Percentiles rank a stretch among this genome's conserved stretches.
These are phyloP conservation scores for Empidonax traillii DNA, from an alignment of 2,113 vertebrate species.

Conservation along the genomic window DNA sequence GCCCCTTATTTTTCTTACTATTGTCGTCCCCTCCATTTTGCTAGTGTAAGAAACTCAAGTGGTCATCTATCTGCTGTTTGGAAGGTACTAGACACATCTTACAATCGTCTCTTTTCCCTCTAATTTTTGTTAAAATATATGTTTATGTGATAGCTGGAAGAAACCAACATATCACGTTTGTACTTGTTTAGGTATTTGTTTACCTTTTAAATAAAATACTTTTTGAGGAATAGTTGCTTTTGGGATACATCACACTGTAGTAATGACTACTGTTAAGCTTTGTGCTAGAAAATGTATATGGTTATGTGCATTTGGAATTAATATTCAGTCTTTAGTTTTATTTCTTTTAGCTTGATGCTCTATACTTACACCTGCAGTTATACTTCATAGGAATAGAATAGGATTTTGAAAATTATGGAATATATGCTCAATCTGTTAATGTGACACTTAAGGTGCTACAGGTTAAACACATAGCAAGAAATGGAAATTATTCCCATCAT, in stretches of 20 bases:
- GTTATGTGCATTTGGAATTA: not conserved
- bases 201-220: not conserved
- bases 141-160: not conserved
- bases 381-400: not conserved
- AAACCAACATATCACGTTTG: not conserved
- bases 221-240: not conserved
- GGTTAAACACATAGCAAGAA: not conserved
- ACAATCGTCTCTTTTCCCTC: not conserved
- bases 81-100: not conserved
- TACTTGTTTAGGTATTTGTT: not conserved
- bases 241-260: not conserved
- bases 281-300: not conserved
- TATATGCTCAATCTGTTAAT: not conserved
- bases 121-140: not conserved
- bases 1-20: not conserved
- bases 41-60: not conserved
- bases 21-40: not conserved
- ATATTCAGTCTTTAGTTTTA: not conserved
- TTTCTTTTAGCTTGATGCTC: not conserved
- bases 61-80: not conserved
- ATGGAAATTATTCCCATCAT: not conserved
- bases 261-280: not conserved
- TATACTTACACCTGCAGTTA: not conserved
- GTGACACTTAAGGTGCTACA: not conserved
- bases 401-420: not conserved